phyloP scores from a whole-genome alignment of 2,797 vertebrate genomes.

The Tapirus indicus region DNA sequence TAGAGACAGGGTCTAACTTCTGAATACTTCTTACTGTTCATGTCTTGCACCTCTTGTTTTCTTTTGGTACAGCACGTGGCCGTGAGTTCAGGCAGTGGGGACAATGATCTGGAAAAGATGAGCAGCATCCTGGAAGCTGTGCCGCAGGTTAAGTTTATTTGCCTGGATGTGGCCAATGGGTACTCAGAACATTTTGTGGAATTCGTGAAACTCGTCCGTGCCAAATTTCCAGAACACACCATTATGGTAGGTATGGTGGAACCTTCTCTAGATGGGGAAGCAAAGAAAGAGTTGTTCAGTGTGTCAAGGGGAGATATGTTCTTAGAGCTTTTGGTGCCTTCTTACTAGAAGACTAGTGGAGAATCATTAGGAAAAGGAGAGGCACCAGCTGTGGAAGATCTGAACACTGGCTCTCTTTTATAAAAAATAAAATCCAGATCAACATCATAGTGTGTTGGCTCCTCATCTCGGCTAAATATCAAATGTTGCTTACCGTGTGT shows the following conservation, averaged over 20 bases:
- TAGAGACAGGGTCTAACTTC: background rate
- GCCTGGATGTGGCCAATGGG: constrained; percentile 98
- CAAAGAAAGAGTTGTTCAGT: accelerated
- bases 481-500: background rate
- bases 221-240: constrained; percentile 96
- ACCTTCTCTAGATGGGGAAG: background rate
- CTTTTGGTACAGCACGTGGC: constrained; percentile 92
- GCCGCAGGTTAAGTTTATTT: constrained; percentile 96
- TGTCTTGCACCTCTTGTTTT: background rate
- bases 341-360: background rate
- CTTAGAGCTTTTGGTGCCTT: background rate
- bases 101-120: constrained; percentile 95
- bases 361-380: background rate
- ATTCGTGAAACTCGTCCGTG: constrained; percentile 96
- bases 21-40: background rate
- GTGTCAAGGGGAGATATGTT: accelerated
- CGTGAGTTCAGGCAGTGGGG: constrained; percentile 96
- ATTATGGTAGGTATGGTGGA: constrained; percentile 94
- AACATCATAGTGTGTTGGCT: background rate
- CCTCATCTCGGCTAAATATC: background rate
- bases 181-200: constrained; percentile 99
- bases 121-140: constrained; percentile 93
- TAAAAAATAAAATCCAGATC: background rate
- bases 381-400: background rate
- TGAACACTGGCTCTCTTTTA: background rate